phyloP scores from a whole-genome alignment of 2,113 vertebrate species.

The Hippopotamus amphibius region DNA sequence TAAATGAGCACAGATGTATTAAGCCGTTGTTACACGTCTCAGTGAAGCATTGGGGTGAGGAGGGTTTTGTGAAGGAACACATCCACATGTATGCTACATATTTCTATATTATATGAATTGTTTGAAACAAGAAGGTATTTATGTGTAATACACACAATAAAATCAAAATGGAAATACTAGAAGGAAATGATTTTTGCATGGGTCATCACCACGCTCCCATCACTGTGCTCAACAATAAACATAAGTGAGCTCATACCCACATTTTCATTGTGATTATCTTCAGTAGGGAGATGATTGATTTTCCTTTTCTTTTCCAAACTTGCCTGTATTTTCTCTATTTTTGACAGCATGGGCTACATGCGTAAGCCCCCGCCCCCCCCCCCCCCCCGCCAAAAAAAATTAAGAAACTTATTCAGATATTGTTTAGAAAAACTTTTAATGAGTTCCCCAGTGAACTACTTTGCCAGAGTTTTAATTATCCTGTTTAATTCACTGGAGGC shows the following conservation, averaged over 20 bases:
- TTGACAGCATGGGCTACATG: not conserved
- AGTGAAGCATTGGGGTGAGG: not conserved
- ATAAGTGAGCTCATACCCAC: not conserved
- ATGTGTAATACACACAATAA: not conserved
- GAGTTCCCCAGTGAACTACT: slow-evolving; percentile 42
- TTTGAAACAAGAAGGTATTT: not conserved
- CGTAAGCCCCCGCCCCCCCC: too few relatives aligned
- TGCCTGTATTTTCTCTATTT: not conserved
- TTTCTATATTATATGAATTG: not conserved
- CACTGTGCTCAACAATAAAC: not conserved
- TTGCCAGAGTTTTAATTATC: slow-evolving; percentile 49
- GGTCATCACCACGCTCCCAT: not conserved
- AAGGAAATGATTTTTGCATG: not conserved
- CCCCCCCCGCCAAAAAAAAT: not conserved
- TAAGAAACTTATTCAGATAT: not conserved
- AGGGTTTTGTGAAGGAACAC: not conserved
- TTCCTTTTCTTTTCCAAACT: slow-evolving; percentile 7
- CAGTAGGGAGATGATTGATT: not conserved
- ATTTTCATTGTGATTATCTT: not conserved
- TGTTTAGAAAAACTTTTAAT: slow-evolving; percentile 63
- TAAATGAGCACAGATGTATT: not conserved
- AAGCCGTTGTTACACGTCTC: not conserved
- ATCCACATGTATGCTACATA: too few relatives aligned
- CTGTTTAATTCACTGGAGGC: not conserved
- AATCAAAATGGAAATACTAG: not conserved